These are phyloP conservation scores for Ferdinandea cuprea DNA, from an alignment of 2,888 invertebrate genomes.

Conservation along the genomic window DNA sequence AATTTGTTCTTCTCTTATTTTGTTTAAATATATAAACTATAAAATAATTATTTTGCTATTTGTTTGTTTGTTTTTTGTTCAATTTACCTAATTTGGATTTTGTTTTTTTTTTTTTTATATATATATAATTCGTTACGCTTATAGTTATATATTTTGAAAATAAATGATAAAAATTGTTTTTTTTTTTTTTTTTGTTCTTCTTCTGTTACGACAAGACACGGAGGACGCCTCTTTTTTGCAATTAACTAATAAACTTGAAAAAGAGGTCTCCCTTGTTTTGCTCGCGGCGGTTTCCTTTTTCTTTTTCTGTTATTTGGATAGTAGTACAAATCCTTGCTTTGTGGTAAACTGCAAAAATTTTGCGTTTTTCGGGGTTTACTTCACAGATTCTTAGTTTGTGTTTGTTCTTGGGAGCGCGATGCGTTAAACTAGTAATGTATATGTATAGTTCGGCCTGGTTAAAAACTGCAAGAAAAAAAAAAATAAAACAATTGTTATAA, in stretches of 20 bases:
- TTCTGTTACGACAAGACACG: slow-evolving; percentile 7
- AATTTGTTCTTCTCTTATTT: slow-evolving; percentile 30
- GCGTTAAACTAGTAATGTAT: slow-evolving; percentile 64
- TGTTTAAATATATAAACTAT: slow-evolving; percentile 48
- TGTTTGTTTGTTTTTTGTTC: slow-evolving; percentile 12
- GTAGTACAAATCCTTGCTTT: not conserved
- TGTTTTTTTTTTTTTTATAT: slow-evolving; percentile 24
- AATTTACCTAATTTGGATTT: slow-evolving; percentile 66
- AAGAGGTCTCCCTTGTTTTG: slow-evolving; percentile 58
- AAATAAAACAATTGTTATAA: not conserved
- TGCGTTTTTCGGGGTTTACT: slow-evolving; percentile 30
- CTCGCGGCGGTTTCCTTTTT: slow-evolving; percentile 35
- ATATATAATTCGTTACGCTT: slow-evolving; percentile 56
- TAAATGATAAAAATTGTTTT: slow-evolving; percentile 42
- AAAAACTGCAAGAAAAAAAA: slow-evolving; percentile 51
- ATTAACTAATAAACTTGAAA: slow-evolving; percentile 73
- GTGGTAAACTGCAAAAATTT: not conserved
- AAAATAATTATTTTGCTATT: slow-evolving; percentile 69
- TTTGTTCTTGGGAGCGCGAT: slow-evolving; percentile 52
- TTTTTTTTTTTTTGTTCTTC: too few species aligned
- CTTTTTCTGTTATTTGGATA: not conserved
- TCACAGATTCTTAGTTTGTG: slow-evolving; percentile 52
- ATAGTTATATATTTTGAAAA: slow-evolving; percentile 23
- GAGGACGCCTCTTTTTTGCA: slow-evolving; percentile 66
- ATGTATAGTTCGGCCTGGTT: slow-evolving; percentile 74